Evolutionary conservation across 2,113 vertebrate genomes (phyloP).

Genomic region (Leucosticte australis): DNA sequence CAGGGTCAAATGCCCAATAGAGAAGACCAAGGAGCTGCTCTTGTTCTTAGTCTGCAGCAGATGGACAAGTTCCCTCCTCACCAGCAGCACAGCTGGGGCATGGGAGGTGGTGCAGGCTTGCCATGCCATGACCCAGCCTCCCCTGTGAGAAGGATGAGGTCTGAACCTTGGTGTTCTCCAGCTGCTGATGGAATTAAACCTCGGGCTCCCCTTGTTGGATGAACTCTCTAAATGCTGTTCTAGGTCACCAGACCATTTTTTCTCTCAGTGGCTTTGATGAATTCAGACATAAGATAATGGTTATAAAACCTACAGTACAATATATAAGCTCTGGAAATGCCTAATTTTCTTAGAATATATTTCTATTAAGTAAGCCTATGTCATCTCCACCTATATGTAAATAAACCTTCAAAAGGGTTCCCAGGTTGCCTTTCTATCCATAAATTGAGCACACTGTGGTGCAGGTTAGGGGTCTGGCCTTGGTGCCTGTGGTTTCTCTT

Average conservation of each 20-base stretch:
- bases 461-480: not conserved
- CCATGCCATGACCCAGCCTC: not conserved
- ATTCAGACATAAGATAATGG: not conserved
- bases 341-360: not conserved
- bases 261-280: not conserved
- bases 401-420: not conserved
- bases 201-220: not conserved
- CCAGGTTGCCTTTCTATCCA: not conserved
- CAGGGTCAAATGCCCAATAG: not conserved
- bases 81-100: not conserved
- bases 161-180: not conserved
- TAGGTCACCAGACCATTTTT: not conserved
- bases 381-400: not conserved
- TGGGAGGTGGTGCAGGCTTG: not conserved
- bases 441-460: not conserved
- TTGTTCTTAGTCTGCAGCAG: not conserved
- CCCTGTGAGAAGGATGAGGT: not conserved
- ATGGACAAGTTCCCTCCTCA: not conserved
- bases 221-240: not conserved
- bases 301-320: not conserved
- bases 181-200: not conserved
- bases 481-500: not conserved
- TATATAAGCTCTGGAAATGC: not conserved
- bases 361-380: not conserved
- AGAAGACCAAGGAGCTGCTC: not conserved